phyloP scores from a whole-genome alignment of 2,113 vertebrate genomes.

The Hippocampus zosterae region DNA sequence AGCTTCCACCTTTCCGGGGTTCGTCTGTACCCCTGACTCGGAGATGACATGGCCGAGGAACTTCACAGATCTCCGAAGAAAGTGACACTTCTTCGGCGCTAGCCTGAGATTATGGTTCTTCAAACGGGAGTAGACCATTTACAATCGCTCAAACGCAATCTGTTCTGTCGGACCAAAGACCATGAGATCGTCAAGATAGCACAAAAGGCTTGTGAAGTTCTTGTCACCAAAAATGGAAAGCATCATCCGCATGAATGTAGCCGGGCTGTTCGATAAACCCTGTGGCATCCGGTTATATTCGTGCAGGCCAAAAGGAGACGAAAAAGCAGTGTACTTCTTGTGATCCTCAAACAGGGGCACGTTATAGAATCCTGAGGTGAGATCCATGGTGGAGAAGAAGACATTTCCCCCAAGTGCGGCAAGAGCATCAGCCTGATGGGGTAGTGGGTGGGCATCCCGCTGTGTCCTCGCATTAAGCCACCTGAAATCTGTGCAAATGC shows the following conservation, averaged over 20 bases:
- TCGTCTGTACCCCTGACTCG: not conserved
- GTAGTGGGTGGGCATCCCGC: not conserved
- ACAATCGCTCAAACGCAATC: constrained; percentile 7
- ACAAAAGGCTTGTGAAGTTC: constrained; percentile 36
- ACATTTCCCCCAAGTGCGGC: constrained; percentile 1
- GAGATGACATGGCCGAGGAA: constrained; percentile 29
- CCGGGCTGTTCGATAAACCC: constrained; percentile 23
- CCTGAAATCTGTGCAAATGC: not conserved
- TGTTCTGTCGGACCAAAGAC: constrained; percentile 28
- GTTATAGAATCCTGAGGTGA: constrained; percentile 22
- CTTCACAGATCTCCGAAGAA: constrained; percentile 17
- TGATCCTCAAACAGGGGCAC: constrained; percentile 11
- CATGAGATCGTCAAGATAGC: constrained; percentile 33
- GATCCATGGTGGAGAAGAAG: constrained; percentile 5
- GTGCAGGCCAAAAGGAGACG: constrained; percentile 9
- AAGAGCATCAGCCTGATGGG: not conserved
- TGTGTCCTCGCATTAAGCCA: not conserved
- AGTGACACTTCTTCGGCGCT: constrained; percentile 22
- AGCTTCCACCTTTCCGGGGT: constrained; percentile 7
- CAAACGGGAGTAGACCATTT: constrained; percentile 26
- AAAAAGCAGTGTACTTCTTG: constrained; percentile 10
- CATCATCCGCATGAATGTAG: constrained; percentile 29
- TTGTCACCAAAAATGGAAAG: constrained; percentile 24
- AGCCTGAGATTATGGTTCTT: constrained; percentile 32
- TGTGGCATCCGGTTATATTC: constrained; percentile 6